These are phyloP conservation scores for Drosophila takahashii DNA, from an alignment of 1,140 invertebrate species.

Conservation along the genomic window DNA sequence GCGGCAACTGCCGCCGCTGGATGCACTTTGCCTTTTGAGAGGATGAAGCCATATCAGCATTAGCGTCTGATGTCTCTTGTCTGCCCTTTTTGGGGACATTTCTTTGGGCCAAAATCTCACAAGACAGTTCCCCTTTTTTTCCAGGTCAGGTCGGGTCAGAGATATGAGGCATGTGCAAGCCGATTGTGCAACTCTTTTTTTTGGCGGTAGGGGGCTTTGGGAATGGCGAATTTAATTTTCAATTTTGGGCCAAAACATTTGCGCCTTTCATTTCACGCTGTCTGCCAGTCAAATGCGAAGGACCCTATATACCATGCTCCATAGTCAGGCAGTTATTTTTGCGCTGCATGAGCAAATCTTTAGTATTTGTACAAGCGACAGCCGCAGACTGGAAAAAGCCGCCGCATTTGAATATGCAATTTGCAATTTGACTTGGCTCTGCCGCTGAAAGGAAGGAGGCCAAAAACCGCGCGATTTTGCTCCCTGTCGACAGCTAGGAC, in stretches of 20 bases:
- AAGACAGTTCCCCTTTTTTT: conserved; percentile 47
- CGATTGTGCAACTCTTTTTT: conserved; percentile 57
- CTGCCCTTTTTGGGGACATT: conserved; percentile 52
- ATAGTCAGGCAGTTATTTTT: conserved; percentile 75
- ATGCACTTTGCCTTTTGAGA: conserved; percentile 69
- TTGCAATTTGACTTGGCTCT: conserved; percentile 79
- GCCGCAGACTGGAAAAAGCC: conserved; percentile 77
- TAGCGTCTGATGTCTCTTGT: conserved; percentile 65
- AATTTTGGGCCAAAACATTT: conserved; percentile 75
- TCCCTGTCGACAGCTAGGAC: conserved; percentile 46
- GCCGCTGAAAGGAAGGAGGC: conserved; percentile 49
- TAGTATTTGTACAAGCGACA: conserved; percentile 79
- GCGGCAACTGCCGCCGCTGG: conserved; percentile 34
- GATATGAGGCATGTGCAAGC: conserved; percentile 67
- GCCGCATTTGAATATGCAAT: conserved; percentile 81
- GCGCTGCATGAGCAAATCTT: conserved; percentile 78
- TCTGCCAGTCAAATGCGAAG: conserved; percentile 42
- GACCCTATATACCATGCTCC: conserved; percentile 19
- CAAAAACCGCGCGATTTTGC: conserved; percentile 50
- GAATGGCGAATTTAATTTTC: conserved; percentile 69
- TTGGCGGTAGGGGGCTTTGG: not conserved
- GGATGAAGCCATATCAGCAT: conserved; percentile 79
- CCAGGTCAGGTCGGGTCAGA: conserved; percentile 76
- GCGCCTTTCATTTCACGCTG: conserved; percentile 50
- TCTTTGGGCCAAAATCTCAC: conserved; percentile 45